Percentiles rank a stretch among this genome's conserved stretches.
Evolutionary conservation across 2,888 invertebrate species (phyloP).

Genomic region (Drosophila tripunctata): DNA sequence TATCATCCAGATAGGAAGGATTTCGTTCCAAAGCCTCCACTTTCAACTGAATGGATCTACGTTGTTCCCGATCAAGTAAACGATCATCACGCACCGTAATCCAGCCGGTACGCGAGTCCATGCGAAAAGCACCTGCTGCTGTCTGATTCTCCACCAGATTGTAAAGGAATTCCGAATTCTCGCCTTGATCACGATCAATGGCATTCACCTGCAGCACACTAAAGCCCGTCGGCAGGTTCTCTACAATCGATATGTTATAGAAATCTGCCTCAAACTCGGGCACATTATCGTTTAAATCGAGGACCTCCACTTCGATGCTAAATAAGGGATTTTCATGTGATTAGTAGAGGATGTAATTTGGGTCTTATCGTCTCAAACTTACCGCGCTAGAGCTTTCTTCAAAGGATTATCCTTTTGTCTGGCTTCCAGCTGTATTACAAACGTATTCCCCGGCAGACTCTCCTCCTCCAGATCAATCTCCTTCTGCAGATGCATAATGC

Average conservation of each 20-base stretch:
- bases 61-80: conserved; percentile 91
- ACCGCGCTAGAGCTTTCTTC: conserved; percentile 89
- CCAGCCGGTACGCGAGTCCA: conserved; percentile 93
- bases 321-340: too few relatives aligned
- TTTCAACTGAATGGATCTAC: conserved; percentile 89
- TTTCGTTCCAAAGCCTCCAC: conserved; percentile 93
- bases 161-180: conserved; percentile 93
- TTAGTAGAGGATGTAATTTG: accelerated
- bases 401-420: conserved; percentile 91
- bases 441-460: conserved; percentile 89
- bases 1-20: conserved; percentile 85
- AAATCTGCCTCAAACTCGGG: conserved; percentile 95
- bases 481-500: conserved; percentile 90
- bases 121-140: conserved; percentile 89
- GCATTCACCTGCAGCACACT: conserved; percentile 87
- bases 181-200: conserved; percentile 92
- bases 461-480: conserved; percentile 93
- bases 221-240: conserved; percentile 93
- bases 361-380: neutral
- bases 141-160: conserved; percentile 88
- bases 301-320: conserved; percentile 80
- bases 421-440: conserved; percentile 91
- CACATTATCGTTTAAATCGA: conserved; percentile 89
- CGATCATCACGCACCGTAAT: conserved; percentile 91
- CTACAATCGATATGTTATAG: conserved; percentile 96